Evolutionary conservation across 2,113 vertebrate genomes (phyloP).

Genomic region (Acinonyx jubatus): DNA sequence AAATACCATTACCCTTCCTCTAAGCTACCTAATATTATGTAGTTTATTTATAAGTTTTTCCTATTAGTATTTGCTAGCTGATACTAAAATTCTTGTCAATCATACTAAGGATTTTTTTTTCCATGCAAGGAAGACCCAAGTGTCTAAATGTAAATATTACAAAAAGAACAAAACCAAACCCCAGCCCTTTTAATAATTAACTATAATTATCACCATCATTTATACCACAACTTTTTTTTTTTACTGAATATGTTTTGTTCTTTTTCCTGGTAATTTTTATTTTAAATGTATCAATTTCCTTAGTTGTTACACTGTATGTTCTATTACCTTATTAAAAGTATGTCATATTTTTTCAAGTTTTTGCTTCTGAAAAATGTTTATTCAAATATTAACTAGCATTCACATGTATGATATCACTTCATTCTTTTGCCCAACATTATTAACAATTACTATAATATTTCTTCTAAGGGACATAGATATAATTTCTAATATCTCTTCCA

Average conservation of each 20-base stretch:
- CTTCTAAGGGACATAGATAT: neutral
- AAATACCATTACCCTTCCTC: neutral
- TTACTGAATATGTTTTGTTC: conserved; percentile 58
- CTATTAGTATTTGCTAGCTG: conserved; percentile 68
- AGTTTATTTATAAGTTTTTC: conserved; percentile 47
- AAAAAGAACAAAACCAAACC: conserved; percentile 58
- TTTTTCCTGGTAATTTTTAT: neutral
- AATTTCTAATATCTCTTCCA: conserved; percentile 48
- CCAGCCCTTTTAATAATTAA: conserved; percentile 63
- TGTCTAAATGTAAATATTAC: conserved; percentile 68
- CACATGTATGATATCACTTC: neutral
- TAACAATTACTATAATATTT: conserved; percentile 3
- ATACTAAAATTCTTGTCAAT: conserved; percentile 77
- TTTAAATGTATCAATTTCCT: conserved; percentile 58
- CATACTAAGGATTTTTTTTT: conserved; percentile 62
- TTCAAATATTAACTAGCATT: conserved; percentile 77
- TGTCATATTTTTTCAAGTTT: conserved; percentile 42
- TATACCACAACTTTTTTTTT: conserved; percentile 64
- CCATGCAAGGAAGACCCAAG: conserved; percentile 56
- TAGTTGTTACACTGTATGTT: conserved; percentile 59
- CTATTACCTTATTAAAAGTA: conserved; percentile 10
- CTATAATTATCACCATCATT: conserved; percentile 67
- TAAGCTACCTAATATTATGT: conserved; percentile 46
- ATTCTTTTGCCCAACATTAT: neutral
- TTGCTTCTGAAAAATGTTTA: conserved; percentile 66